Evolutionary conservation across 2,797 vertebrate species (phyloP).

Genomic region (Neostethus bicornis): DNA sequence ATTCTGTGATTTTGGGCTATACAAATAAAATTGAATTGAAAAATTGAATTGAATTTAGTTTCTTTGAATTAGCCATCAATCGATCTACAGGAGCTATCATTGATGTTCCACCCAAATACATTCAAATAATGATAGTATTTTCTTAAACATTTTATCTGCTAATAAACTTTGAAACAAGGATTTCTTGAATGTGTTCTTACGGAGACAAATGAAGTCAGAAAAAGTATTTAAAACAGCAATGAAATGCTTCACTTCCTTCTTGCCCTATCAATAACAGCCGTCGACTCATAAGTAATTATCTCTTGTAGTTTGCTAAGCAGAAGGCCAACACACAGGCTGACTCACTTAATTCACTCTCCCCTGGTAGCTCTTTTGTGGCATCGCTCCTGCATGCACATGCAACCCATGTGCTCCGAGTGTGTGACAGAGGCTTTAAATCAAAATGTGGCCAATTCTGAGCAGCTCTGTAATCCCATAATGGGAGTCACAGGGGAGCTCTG

Average conservation of each 20-base stretch:
- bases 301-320: constrained; percentile 41
- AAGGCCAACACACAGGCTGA: constrained; percentile 40
- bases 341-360: constrained; percentile 51
- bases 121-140: constrained; percentile 24
- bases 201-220: constrained; percentile 19
- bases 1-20: too few relatives aligned
- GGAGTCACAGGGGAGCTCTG: constrained; percentile 49
- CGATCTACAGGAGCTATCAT: constrained; percentile 11
- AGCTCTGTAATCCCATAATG: constrained; percentile 55
- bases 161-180: constrained; percentile 1
- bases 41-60: too few relatives aligned
- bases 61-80: too few relatives aligned
- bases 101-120: constrained; percentile 38
- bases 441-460: constrained; percentile 50
- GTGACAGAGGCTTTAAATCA: constrained; percentile 71
- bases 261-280: constrained; percentile 38
- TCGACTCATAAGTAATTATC: constrained; percentile 58
- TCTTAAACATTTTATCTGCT: constrained; percentile 17
- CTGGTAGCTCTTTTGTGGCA: constrained; percentile 69
- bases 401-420: constrained; percentile 49
- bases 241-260: constrained; percentile 20
- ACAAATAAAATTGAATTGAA: too few relatives aligned
- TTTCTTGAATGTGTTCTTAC: constrained; percentile 2
- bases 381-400: constrained; percentile 46
- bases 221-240: constrained; percentile 36